Percentiles rank a stretch among this genome's conserved stretches.
phyloP scores from a whole-genome alignment of 2,797 vertebrate species.

The Staurois parvus region DNA sequence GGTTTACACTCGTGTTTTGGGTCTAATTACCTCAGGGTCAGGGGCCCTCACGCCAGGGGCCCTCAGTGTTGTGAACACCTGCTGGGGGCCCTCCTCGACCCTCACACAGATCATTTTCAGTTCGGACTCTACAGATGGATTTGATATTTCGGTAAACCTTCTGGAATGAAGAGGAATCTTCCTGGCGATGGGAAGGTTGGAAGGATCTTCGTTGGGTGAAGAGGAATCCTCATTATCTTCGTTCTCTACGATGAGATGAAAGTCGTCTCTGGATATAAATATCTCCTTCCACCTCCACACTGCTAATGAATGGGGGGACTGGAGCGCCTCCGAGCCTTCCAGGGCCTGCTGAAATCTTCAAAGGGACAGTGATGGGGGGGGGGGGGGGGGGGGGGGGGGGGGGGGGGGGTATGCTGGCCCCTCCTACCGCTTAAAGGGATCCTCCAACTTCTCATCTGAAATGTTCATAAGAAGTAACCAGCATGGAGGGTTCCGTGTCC shows the following conservation, averaged over 20 bases:
- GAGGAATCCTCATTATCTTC: slow-evolving; percentile 3
- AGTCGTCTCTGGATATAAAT: slow-evolving; percentile 35
- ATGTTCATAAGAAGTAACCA: neutral
- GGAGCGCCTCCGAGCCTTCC: neutral
- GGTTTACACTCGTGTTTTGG: too few species aligned
- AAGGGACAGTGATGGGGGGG: slow-evolving; percentile 38
- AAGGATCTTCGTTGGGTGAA: neutral
- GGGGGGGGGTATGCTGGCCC: neutral
- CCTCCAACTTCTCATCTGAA: neutral
- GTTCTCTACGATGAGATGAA: slow-evolving; percentile 25
- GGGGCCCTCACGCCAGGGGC: too few species aligned
- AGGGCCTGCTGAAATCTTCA: slow-evolving; percentile 35
- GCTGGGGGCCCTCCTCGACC: too few species aligned
- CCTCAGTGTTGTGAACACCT: too few species aligned
- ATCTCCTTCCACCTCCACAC: slow-evolving; percentile 48
- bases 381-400: neutral
- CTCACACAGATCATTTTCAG: neutral
- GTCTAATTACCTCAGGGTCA: too few species aligned
- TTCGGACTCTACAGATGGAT: too few species aligned
- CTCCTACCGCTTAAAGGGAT: neutral
- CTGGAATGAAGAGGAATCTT: too few species aligned
- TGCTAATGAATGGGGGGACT: slow-evolving; percentile 51
- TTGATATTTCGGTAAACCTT: too few species aligned
- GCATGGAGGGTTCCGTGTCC: neutral
- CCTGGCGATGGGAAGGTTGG: too few species aligned